Base-by-base conservation (phyloP, 2,113 vertebrate species). In the Brachirus orientalis region DNA sequence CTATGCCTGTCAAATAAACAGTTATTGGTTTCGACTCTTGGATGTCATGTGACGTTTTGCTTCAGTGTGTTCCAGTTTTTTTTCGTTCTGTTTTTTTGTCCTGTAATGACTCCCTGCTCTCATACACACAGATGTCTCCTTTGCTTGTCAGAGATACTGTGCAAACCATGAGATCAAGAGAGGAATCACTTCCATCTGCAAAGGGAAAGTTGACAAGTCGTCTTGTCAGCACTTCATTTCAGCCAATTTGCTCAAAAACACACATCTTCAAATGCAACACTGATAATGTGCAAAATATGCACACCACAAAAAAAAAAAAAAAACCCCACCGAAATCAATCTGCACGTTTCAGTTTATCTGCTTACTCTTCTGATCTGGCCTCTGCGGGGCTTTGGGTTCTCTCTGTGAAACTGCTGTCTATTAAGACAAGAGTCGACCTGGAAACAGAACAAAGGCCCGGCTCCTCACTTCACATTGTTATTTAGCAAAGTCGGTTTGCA, bases 241-340 rank as follows among this genome's bases (percentile, higher is more conserved):
- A 69, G 62, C 63, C 54, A 65, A 19, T 72, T 65, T 68, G 69
- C 55, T 3, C 2, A 54, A 58, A 77, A 80, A 80, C 57, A 63
- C 69, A 71, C 64, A 56, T 19, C 16, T 28, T 62, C 63, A 52
- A 52, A 66, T 56, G 45, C 62, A 70, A 60, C 51, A 63, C 40
- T 51, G 70, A 63, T 66, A 28, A 28, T 28, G 28, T 28, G 28
- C 28, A 28, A 28, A 55, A 75, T 53, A 47, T 47, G 45, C 72
- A 50, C 33, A 0, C 7, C 50, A 68, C 62, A 79, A 82, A 79
- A 68, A 80, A 22, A 51, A 75, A 41, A 3, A n/a, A n/a, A n/a
- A n/a, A n/a, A n/a, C n/a, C n/a, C n/a, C 50, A 69, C 81, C 82
- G 83, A 84, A 82, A 69, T 63, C 75, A 75, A 82, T 81, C 75